phyloP scores from a whole-genome alignment of 1,140 invertebrate genomes.

The Paramacrobiotus metropolitanus region DNA sequence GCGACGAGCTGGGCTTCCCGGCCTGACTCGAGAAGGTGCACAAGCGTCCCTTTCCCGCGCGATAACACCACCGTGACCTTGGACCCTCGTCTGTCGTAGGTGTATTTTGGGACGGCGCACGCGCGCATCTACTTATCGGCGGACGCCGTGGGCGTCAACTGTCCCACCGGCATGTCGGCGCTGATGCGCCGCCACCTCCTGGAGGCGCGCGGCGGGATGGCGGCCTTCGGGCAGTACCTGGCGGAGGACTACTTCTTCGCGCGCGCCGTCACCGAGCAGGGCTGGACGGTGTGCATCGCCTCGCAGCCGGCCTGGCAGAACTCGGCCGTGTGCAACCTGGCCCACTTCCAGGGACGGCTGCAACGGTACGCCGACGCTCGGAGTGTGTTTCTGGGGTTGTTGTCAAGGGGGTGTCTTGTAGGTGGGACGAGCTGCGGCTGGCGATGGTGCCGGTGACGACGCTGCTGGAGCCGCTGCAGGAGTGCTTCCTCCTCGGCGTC shows the following conservation, averaged over 20 bases:
- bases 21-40: constrained; percentile 66
- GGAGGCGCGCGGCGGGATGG: constrained; percentile 73
- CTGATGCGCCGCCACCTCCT: constrained; percentile 65
- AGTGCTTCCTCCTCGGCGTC: constrained; percentile 69
- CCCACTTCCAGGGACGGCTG: constrained; percentile 58
- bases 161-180: constrained; percentile 96
- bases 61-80: neutral
- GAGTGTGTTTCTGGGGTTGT: no score
- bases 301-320: constrained; percentile 83
- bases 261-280: constrained; percentile 50
- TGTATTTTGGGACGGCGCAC: constrained; percentile 92
- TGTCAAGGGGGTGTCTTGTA: no score
- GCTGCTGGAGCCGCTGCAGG: constrained; percentile 76
- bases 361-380: constrained; percentile 36
- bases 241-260: constrained; percentile 97
- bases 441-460: constrained; percentile 81
- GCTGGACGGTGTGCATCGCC: constrained; percentile 24
- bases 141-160: constrained; percentile 74
- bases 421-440: constrained; percentile 81
- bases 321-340: constrained; percentile 55
- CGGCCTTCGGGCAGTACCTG: constrained; percentile 71
- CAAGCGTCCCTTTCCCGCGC: neutral
- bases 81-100: constrained; percentile 24
- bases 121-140: constrained; percentile 81
- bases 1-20: constrained; percentile 58